Conservation (phyloP, 2,797 vertebrate genomes). For the Calcarius lapponicus region DNA sequence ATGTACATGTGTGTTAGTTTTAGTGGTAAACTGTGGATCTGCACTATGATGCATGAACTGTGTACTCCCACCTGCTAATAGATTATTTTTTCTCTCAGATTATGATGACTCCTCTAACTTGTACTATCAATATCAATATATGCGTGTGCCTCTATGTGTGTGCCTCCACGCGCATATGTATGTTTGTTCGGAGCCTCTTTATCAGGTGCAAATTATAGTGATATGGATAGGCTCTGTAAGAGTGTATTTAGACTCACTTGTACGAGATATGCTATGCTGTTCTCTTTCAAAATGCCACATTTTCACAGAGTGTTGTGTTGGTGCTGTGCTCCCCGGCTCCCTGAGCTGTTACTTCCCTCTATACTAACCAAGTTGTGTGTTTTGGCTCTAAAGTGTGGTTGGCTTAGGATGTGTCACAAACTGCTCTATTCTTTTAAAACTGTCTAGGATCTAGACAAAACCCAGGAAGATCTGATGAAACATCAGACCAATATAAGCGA, state of each 20-base stretch:
- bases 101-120: slow-evolving; percentile 29
- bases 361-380: slow-evolving; percentile 65
- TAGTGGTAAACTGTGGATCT: slow-evolving; percentile 62
- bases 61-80: slow-evolving; percentile 71
- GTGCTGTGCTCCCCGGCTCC: slow-evolving; percentile 64
- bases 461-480: slow-evolving; percentile 87
- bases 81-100: slow-evolving; percentile 49
- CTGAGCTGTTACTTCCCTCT: slow-evolving; percentile 56
- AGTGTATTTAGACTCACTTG: slow-evolving; percentile 52
- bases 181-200: slow-evolving; percentile 57
- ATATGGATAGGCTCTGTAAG: slow-evolving; percentile 23
- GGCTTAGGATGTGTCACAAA: slow-evolving; percentile 14
- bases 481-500: slow-evolving; percentile 94
- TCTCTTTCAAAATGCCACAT: slow-evolving; percentile 73
- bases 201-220: slow-evolving; percentile 1
- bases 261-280: slow-evolving; percentile 61
- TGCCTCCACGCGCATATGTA: slow-evolving; percentile 61
- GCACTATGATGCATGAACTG: slow-evolving; percentile 76
- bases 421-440: slow-evolving; percentile 70
- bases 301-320: slow-evolving; percentile 78
- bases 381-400: slow-evolving; percentile 19
- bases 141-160: slow-evolving; percentile 48
- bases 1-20: slow-evolving; percentile 76
- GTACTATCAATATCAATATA: slow-evolving; percentile 31
- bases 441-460: slow-evolving; percentile 86